Evolutionary conservation across 2,888 invertebrate species (phyloP), one percentile per base, ranked within the genome.

Genomic region (Hirtodrosophila duncani): DNA sequence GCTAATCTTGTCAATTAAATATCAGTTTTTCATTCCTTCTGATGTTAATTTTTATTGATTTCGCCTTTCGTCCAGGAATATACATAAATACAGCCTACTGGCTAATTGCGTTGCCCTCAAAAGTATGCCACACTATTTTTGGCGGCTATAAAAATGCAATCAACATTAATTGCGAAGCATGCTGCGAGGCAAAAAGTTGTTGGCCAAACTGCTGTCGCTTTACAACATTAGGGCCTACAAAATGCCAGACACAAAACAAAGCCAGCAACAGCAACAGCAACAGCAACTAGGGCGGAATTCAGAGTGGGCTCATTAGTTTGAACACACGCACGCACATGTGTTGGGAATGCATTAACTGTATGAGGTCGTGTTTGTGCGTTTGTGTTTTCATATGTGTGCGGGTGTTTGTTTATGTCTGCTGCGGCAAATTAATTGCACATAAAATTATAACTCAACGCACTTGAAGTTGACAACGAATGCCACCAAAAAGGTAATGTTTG

Each of bases 341-440:
- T 29, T 23, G 30, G 26, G 46, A 60, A 67, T 70, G 75, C 51
- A 60, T 59, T 56, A 55, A 69, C 59, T 27, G 13, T 51, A 8
- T 44, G 30, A 36, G 37, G 46, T 39, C 34, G 29, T 37, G 29
- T 33, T 14, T 30, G 8, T 29, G 10, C n/a, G 18, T 11, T n/a
- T 9, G 24, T 17, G 23, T 17, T 27, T 37, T n/a, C 38, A 5
- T 33, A 11, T 31, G 11, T 33, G 24, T 26, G 17, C 17, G 14
- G 36, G 43, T 23, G 36, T 41, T 13, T 26, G 14, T 33, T 17
- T 33, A 58, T 55, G 60, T 64, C 53, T 61, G 51, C 36, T 64
- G 68, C 43, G 71, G 79, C 71, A 75, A 74, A 74, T 74, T 74
- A 74, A 74, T 74, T 75, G 81, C 81, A 81, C 74, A 74, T 74